A percentile compares a stretch with the other conserved stretches of the same genome.
phyloP scores from a whole-genome alignment of 2,888 invertebrate species.

The Folsomia candida region DNA sequence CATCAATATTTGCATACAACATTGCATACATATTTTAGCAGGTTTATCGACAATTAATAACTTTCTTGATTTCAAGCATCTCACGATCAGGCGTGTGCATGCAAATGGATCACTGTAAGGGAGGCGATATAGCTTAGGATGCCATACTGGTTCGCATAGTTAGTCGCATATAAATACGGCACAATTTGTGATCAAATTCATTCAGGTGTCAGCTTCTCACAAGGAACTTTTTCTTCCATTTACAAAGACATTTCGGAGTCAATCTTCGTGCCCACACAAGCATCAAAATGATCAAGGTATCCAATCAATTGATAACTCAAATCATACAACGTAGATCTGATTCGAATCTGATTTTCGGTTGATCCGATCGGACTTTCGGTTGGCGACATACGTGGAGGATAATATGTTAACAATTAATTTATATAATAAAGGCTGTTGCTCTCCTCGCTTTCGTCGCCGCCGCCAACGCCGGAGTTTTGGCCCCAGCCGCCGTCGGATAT shows the following conservation, averaged over 20 bases:
- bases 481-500: conserved; percentile 8
- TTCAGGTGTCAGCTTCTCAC: not conserved
- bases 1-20: too few relatives aligned
- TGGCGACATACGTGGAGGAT: not conserved
- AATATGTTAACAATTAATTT: not conserved
- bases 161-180: conserved; percentile 14
- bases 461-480: conserved; percentile 10
- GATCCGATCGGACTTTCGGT: not conserved
- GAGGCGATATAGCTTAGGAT: not conserved
- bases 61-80: too few relatives aligned
- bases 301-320: too few relatives aligned
- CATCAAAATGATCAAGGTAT: conserved; percentile 3
- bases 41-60: too few relatives aligned
- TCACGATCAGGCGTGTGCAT: not conserved
- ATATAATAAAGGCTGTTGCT: conserved; percentile 12
- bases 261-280: not conserved
- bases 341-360: too few relatives aligned
- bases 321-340: too few relatives aligned
- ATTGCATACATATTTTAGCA: too few relatives aligned
- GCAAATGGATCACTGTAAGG: not conserved
- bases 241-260: not conserved
- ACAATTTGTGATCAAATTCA: not conserved
- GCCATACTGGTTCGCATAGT: not conserved
- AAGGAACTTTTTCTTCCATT: not conserved
- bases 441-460: conserved; percentile 12